Evolutionary conservation across 2,888 invertebrate species (phyloP), one percentile per base, ranked within the genome.

Genomic region (Sphaerophoria taeniata): DNA sequence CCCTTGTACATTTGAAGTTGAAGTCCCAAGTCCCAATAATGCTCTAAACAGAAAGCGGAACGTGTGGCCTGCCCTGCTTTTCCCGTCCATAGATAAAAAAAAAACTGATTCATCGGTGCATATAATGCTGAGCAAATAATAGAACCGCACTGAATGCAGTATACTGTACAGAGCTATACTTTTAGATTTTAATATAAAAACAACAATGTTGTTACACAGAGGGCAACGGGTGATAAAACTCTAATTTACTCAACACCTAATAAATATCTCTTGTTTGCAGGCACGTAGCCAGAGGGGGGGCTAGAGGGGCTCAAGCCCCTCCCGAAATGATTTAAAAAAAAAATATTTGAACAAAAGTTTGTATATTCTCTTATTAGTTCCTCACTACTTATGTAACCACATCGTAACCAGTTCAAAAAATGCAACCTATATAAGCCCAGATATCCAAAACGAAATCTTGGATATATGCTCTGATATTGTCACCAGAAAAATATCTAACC

Each of bases 101-200:
- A 24, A 24, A 85, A 85, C 84, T 85, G 84, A 85, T 85, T 85
- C 84, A 84, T 80, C 84, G 69, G 63, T 85, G 80, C 84, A 80
- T 85, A 76, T 85, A 72, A 80, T 76, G 72, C 67, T 76, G 76
- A 80, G 69, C 84, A 85, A 85, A 85, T 69, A 85, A 85, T 69
- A 85, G 84, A 76, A 69, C 76, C 69, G 61, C 53, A 60, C 60
- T 43, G 6, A 5, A 16, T 16, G 51, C 51, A 16, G 14, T 14
- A 14, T n/a, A 49, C 16, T 14, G 3, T 11, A 51, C 7, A 9
- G 9, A 1, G 58, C 24, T 58, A 11, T 58, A 39, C 12, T 1
- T n/a, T 7, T 24, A 24, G 24, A 24, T 24, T 24, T 12, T n/a
- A 33, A 16, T 39, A 67, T 69, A 16, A 49, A 45, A 74, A 74